A percentile compares a stretch with the other conserved stretches of the same genome.
Evolutionary conservation across 2,797 vertebrate genomes (phyloP).

Genomic region (Enteromius treurensis): DNA sequence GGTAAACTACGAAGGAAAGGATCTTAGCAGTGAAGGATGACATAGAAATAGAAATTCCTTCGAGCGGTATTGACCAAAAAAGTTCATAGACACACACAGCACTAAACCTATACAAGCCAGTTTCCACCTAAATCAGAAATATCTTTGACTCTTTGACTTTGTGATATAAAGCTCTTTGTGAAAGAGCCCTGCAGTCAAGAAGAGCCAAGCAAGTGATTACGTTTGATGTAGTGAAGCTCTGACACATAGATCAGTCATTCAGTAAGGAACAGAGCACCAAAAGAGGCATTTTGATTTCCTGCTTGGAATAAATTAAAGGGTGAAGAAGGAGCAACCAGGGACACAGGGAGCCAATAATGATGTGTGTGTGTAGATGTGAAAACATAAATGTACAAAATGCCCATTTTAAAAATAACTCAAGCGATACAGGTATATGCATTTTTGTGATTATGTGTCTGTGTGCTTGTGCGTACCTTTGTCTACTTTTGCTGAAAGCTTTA

Average conservation of each 20-base stretch:
- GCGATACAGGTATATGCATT: neutral
- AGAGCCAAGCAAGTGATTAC: neutral
- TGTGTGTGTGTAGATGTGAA: neutral
- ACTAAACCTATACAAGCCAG: neutral
- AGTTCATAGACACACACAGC: neutral
- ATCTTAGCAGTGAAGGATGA: constrained; percentile 10
- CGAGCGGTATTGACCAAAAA: neutral
- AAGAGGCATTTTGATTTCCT: neutral
- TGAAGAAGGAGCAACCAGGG: neutral
- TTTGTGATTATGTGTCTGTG: neutral
- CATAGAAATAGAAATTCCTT: constrained; percentile 19
- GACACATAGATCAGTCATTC: neutral
- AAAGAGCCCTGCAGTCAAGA: neutral
- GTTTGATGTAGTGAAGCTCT: neutral
- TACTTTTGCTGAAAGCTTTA: constrained; percentile 51
- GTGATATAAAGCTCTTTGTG: neutral
- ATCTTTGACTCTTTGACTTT: neutral
- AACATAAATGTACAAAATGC: neutral
- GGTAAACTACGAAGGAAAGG: neutral
- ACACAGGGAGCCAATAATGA: neutral
- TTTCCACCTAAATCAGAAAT: neutral
- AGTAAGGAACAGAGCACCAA: neutral
- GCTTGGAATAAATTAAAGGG: neutral
- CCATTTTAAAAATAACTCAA: neutral
- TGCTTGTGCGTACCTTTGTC: constrained; percentile 26